Evolutionary conservation across 2,113 vertebrate species (phyloP), one percentile per base, ranked within the genome.

Genomic region (Ailuropoda melanoleuca): DNA sequence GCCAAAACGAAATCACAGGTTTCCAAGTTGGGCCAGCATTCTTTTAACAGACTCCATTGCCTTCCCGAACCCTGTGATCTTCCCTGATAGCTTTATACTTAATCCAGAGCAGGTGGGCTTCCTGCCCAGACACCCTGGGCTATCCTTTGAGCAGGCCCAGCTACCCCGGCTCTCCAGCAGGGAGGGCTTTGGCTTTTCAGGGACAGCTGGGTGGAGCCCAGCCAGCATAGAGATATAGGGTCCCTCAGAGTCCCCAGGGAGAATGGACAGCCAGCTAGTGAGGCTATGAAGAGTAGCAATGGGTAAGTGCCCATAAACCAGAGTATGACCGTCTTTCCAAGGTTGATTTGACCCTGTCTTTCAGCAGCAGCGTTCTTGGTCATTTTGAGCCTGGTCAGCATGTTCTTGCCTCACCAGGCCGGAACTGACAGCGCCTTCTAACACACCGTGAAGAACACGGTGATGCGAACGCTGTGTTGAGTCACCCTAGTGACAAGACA

Each of bases 401-500:
- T 68, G n/a, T 89, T 74, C 56, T 64, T 37, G 17, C 39, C 66
- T 34, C 31, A 15, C 39, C n/a, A 60, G 48, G 23, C 64, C 60
- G 15, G 55, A 77, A 37, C 55, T 14, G 43, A 70, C 29, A 14
- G 66, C 50, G 7, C 19, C 26, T 72, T 72, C 34, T 4, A 9
- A 55, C 29, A 75, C 1, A 0, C 1, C 2, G 58, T 26, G 39
- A 2, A 62, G 43, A 90, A 60, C 39, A 77, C 34, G 0, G 0
- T 26, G 70, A 62, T 46, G 26, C 3, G 39, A 90, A 15, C 8
- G 9, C 8, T 24, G 17, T 62, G 62, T 75, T 8, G 0, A 4
- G 68, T 92, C 43, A 39, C 90, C 50, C n/a, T 81, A 53, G 75
- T 70, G 88, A 97, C 84, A 21, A 92, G 90, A 46, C 87, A 62